Evolutionary conservation across 2,113 vertebrate species (phyloP).

Genomic region (Sterrhoptilus dennistouni): DNA sequence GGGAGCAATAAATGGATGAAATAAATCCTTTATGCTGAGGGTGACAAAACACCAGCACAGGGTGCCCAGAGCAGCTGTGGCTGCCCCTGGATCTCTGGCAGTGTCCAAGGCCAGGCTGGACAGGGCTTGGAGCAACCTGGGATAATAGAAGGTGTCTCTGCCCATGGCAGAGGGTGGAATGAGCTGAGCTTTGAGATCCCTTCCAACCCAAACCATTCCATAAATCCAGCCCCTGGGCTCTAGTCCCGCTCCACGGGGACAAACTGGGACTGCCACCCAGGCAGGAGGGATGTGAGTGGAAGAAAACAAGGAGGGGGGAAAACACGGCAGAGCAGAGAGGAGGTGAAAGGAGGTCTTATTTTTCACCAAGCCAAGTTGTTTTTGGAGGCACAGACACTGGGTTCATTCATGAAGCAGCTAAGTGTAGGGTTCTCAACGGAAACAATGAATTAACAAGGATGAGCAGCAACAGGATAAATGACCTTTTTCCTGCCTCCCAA

Average conservation of each 20-base stretch:
- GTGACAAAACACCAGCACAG: not conserved
- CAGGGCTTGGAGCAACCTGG: fast-evolving
- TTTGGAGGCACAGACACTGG: conserved; percentile 25
- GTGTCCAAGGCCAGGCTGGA: not conserved
- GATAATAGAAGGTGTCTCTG: not conserved
- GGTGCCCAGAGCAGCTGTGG: fast-evolving
- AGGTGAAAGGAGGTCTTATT: conserved; percentile 15
- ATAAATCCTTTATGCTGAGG: not conserved
- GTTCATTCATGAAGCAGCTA: conserved; percentile 37
- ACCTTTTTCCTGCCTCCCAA: conserved; percentile 29
- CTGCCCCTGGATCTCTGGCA: not conserved
- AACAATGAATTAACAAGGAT: conserved; percentile 60
- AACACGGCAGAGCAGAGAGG: not conserved
- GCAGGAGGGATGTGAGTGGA: not conserved
- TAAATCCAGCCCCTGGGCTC: not conserved
- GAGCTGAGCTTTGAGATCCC: not conserved
- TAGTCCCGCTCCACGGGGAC: fast-evolving
- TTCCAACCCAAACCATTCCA: not conserved
- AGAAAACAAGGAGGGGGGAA: not conserved
- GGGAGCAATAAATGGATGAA: not conserved
- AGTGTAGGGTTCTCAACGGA: conserved; percentile 12
- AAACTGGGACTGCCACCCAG: not conserved
- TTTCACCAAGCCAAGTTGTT: not conserved
- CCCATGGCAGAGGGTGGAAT: fast-evolving
- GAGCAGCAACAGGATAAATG: conserved; percentile 31